phyloP scores from a whole-genome alignment of 2,113 vertebrate species.

The Petrocephalus microphthalmus region DNA sequence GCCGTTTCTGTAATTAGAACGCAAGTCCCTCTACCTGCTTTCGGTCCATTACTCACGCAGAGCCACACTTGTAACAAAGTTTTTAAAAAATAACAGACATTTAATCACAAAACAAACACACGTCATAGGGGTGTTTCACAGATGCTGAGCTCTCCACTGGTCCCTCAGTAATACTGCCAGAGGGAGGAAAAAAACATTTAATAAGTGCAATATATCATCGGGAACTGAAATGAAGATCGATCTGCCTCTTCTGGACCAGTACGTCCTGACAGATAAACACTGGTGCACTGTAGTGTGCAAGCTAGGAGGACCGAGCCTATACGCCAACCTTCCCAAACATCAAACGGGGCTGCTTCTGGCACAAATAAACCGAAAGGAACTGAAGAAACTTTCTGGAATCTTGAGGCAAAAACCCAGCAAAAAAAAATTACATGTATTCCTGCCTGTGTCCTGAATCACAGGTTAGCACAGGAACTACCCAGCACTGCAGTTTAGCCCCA shows the following conservation, averaged over 20 bases:
- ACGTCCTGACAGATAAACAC: not conserved
- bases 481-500: not conserved
- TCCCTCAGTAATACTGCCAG: not conserved
- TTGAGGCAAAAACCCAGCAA: not conserved
- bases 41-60: not conserved
- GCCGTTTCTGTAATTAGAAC: not conserved
- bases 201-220: not conserved
- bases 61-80: not conserved
- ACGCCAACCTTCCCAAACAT: not conserved
- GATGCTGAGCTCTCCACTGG: not conserved
- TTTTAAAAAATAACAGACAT: not conserved
- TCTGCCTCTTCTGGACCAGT: not conserved
- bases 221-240: not conserved
- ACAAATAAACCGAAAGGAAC: not conserved
- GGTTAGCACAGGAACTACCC: not conserved
- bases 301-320: not conserved
- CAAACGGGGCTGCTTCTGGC: not conserved
- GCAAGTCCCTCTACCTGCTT: not conserved
- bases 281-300: not conserved
- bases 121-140: not conserved
- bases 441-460: not conserved
- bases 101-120: not conserved
- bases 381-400: not conserved
- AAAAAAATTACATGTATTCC: not conserved
- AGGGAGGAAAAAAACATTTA: not conserved